Percentiles rank a stretch among this genome's conserved stretches.
phyloP scores from a whole-genome alignment of 2,797 vertebrate genomes.

The Halcyon chelicuti region DNA sequence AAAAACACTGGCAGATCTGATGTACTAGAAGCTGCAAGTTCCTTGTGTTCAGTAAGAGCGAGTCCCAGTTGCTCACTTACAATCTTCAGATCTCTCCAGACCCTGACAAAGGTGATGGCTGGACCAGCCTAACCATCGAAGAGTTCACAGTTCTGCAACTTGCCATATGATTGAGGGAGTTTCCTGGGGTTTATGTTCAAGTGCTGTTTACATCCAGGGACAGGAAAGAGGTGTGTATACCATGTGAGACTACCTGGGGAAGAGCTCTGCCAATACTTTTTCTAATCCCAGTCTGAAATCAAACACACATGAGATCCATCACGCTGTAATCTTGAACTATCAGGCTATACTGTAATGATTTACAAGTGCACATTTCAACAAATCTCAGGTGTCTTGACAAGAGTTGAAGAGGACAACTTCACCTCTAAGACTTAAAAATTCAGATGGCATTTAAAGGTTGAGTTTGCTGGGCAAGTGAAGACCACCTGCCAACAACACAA shows the following conservation, averaged over 20 bases:
- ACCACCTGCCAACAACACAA: neutral
- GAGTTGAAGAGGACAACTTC: neutral
- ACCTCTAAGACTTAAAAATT: neutral
- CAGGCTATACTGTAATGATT: neutral
- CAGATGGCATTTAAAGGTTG: neutral
- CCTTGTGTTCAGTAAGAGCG: neutral
- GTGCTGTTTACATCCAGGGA: neutral
- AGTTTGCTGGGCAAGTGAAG: neutral
- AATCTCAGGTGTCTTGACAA: neutral
- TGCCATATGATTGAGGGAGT: neutral
- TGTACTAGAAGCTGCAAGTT: neutral
- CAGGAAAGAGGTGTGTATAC: neutral
- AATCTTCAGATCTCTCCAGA: neutral
- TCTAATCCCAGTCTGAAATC: neutral
- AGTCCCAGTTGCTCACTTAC: neutral
- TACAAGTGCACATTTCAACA: neutral
- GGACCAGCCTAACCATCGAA: conserved; percentile 30
- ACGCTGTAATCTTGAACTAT: neutral
- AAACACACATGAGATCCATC: neutral
- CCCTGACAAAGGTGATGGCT: neutral
- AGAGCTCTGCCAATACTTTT: neutral
- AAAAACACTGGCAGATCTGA: neutral
- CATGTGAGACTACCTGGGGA: neutral
- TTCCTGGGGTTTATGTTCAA: neutral
- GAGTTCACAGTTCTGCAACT: neutral